These are phyloP conservation scores for Crepidodera aurea DNA, from an alignment of 2,888 invertebrate species.

Conservation along the genomic window DNA sequence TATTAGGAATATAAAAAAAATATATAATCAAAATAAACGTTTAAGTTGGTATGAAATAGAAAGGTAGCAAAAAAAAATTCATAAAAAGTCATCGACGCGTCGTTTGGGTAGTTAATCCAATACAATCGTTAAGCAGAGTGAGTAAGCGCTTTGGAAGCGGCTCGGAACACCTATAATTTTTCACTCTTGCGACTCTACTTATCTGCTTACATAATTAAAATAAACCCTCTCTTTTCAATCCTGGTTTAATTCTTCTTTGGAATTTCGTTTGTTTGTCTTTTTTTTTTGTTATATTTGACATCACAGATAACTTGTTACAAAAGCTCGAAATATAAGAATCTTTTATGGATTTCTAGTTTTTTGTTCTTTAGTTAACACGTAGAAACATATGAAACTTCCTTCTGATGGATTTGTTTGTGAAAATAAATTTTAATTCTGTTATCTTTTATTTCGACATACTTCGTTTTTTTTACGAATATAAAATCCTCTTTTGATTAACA, in stretches of 20 bases:
- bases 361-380: too few species aligned
- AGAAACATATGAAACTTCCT: too few species aligned
- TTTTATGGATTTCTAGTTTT: too few species aligned
- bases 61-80: background rate
- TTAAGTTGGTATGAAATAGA: constrained; percentile 9
- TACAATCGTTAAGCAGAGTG: constrained; percentile 50
- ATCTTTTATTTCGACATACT: too few species aligned
- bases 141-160: constrained; percentile 45
- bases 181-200: constrained; percentile 43
- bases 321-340: too few species aligned
- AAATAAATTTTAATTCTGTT: too few species aligned
- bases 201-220: constrained; percentile 48
- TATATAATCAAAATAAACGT: constrained; percentile 24
- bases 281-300: background rate
- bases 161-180: constrained; percentile 46
- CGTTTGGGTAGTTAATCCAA: constrained; percentile 32
- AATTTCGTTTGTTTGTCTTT: constrained; percentile 11
- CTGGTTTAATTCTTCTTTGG: constrained; percentile 36
- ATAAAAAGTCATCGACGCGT: background rate
- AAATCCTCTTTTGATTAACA: too few species aligned
- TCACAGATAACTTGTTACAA: too few species aligned
- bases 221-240: constrained; percentile 42
- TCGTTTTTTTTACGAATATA: too few species aligned
- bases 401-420: too few species aligned
- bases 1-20: constrained; percentile 5